Evolutionary conservation across 2,888 invertebrate species (phyloP).

Genomic region (Torymus auratus): DNA sequence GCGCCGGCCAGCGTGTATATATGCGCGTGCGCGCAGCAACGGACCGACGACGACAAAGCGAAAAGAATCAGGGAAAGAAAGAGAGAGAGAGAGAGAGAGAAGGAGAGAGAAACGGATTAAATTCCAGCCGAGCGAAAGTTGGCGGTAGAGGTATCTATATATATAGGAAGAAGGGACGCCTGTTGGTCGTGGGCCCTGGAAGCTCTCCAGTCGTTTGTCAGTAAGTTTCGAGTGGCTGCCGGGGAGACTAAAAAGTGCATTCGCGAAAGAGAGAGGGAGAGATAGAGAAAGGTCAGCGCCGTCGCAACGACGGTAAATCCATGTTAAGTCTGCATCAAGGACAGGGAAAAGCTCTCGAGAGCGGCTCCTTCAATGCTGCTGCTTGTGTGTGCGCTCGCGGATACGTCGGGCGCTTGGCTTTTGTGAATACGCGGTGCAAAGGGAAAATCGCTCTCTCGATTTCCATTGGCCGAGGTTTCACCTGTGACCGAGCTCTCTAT

Average conservation of each 20-base stretch:
- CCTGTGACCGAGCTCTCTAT: conserved; percentile 5
- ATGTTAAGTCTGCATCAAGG: conserved; percentile 66
- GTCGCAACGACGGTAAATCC: conserved; percentile 66
- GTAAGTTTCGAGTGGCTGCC: conserved; percentile 60
- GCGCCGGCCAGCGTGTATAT: not conserved
- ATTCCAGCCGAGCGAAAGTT: conserved; percentile 34
- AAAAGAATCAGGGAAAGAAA: not conserved
- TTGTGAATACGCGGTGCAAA: conserved; percentile 4
- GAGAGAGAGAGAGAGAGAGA: conserved; percentile 5
- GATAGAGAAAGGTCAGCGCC: conserved; percentile 43
- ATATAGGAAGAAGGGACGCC: conserved; percentile 31
- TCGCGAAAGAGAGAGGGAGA: conserved; percentile 53
- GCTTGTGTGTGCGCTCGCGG: not conserved
- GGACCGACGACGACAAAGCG: not conserved
- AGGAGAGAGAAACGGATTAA: conserved; percentile 33
- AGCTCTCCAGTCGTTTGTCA: conserved; percentile 57
- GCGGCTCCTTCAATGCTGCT: conserved; percentile 43
- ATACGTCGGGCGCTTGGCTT: not conserved
- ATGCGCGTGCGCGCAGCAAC: no score
- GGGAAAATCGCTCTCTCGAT: conserved; percentile 34
- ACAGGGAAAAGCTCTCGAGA: conserved; percentile 67
- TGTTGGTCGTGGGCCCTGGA: conserved; percentile 53
- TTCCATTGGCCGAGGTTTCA: conserved; percentile 3
- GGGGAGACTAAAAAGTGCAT: conserved; percentile 59
- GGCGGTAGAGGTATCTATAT: not conserved